Percentiles rank a stretch among this genome's conserved stretches.
These are phyloP conservation scores for Liopterus haemorrhoidalis DNA, from an alignment of 2,888 invertebrate genomes.

Conservation along the genomic window DNA sequence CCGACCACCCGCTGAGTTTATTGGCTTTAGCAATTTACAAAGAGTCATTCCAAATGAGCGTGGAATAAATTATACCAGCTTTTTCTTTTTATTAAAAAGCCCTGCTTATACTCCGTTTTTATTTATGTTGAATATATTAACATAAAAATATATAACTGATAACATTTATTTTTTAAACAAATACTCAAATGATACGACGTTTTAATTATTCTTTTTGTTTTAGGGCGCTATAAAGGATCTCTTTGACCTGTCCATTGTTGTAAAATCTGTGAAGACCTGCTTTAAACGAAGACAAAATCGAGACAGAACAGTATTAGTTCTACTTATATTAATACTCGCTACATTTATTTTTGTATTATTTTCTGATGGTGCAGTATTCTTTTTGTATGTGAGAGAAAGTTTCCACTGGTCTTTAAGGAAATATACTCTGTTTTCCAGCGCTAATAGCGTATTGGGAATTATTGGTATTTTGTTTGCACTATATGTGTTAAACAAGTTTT, in stretches of 20 bases:
- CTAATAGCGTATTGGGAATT: slow-evolving; percentile 10
- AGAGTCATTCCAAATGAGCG: too few relatives aligned
- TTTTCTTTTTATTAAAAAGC: too few relatives aligned
- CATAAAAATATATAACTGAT: too few relatives aligned
- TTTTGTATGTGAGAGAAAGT: slow-evolving; percentile 13
- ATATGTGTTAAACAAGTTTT: slow-evolving; percentile 14
- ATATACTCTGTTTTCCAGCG: slow-evolving; percentile 14
- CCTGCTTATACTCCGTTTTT: too few relatives aligned
- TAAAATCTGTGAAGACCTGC: slow-evolving; percentile 14
- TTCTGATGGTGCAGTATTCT: slow-evolving; percentile 17
- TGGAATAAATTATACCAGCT: too few relatives aligned
- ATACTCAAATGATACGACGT: too few relatives aligned
- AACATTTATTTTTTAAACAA: too few relatives aligned
- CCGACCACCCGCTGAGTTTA: too few relatives aligned
- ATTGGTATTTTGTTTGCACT: slow-evolving; percentile 13
- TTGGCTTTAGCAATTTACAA: too few relatives aligned
- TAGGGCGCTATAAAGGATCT: slow-evolving; percentile 13
- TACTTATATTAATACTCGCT: slow-evolving; percentile 14
- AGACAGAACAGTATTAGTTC: slow-evolving; percentile 10
- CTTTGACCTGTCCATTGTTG: slow-evolving; percentile 9
- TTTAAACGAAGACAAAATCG: slow-evolving; percentile 16
- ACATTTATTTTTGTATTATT: slow-evolving; percentile 19
- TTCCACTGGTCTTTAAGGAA: slow-evolving; percentile 15
- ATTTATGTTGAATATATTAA: too few relatives aligned
- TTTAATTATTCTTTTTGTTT: too few relatives aligned